Evolutionary conservation across 2,888 invertebrate species (phyloP).

Genomic region (Drosophila emarginata): DNA sequence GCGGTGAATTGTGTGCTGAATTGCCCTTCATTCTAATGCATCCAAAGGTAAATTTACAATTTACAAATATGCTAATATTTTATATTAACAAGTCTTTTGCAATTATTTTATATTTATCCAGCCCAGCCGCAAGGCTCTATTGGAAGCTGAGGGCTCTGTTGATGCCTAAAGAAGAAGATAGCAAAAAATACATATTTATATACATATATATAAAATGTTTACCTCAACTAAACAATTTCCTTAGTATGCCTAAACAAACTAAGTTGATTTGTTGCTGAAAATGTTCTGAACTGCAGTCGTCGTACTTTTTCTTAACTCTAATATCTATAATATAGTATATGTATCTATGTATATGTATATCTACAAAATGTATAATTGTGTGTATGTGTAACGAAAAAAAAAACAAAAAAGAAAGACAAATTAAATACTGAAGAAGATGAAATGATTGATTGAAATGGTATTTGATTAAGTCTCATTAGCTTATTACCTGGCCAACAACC

Average conservation of each 20-base stretch:
- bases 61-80: neutral
- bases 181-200: neutral
- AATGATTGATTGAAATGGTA: neutral
- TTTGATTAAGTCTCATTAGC: slow-evolving; percentile 13
- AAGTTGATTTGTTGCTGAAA: slow-evolving; percentile 71
- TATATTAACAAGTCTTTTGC: neutral
- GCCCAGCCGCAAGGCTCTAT: slow-evolving; percentile 77
- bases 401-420: slow-evolving; percentile 25
- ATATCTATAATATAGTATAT: slow-evolving; percentile 33
- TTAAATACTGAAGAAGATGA: slow-evolving; percentile 3
- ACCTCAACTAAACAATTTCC: slow-evolving; percentile 61
- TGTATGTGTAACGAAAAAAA: slow-evolving; percentile 71
- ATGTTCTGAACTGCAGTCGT: slow-evolving; percentile 77
- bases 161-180: slow-evolving; percentile 52
- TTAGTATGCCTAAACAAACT: slow-evolving; percentile 33
- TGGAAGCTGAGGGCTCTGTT: slow-evolving; percentile 65
- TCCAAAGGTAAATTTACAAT: slow-evolving; percentile 86
- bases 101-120: slow-evolving; percentile 27
- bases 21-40: slow-evolving; percentile 96
- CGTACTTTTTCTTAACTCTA: slow-evolving; percentile 54
- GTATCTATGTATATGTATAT: slow-evolving; percentile 45
- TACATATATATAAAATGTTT: slow-evolving; percentile 25
- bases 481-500: neutral
- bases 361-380: slow-evolving; percentile 53
- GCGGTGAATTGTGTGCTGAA: slow-evolving; percentile 95